A percentile compares a stretch with the other conserved stretches of the same genome.
Conservation (phyloP, 1,140 invertebrate genomes). For the Ceratina australensis region DNA sequence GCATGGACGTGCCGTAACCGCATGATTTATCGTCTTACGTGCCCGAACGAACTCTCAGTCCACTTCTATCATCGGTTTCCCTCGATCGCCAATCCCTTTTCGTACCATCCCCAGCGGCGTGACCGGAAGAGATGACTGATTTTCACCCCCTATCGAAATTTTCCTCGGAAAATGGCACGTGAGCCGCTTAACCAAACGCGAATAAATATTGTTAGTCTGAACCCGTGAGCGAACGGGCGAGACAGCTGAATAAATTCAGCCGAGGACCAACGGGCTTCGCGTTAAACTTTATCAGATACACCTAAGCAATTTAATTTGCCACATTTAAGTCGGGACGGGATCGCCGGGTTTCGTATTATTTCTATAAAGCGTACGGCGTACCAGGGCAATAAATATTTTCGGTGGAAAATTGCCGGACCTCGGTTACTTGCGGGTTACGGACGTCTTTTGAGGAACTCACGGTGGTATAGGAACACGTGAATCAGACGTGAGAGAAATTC, state of each 20-base stretch:
- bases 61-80: conserved; percentile 58
- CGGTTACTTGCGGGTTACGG: neutral
- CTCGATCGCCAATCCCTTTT: conserved; percentile 29
- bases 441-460: neutral
- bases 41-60: conserved; percentile 44
- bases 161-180: neutral
- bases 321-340: too few relatives aligned
- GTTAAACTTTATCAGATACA: too few relatives aligned
- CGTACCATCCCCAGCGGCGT: neutral
- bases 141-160: conserved; percentile 32
- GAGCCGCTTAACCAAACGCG: too few relatives aligned
- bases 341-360: too few relatives aligned
- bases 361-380: too few relatives aligned
- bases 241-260: too few relatives aligned
- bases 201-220: too few relatives aligned
- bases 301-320: too few relatives aligned
- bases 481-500: conserved; percentile 32
- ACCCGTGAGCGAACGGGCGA: too few relatives aligned
- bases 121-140: conserved; percentile 35
- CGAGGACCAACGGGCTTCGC: too few relatives aligned
- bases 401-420: neutral
- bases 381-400: too few relatives aligned
- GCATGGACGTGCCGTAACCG: conserved; percentile 47
- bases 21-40: conserved; percentile 64
- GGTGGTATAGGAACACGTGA: neutral